These are phyloP conservation scores for Drosophila arawakana DNA, from an alignment of 1,140 invertebrate genomes.

Conservation along the genomic window DNA sequence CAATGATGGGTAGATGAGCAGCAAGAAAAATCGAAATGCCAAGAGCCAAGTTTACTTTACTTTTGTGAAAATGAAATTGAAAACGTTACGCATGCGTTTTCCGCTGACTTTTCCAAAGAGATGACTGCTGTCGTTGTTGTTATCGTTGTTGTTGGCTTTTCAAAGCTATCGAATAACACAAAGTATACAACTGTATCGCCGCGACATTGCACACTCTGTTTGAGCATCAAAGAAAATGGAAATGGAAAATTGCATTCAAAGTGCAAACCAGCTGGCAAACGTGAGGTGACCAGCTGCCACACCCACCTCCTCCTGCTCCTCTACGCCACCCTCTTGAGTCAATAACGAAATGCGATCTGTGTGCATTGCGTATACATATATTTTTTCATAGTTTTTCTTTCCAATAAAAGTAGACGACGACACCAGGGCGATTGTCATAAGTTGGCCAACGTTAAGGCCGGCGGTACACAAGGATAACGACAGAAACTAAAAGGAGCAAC, in stretches of 20 bases:
- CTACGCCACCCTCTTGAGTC: not conserved
- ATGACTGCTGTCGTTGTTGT: not conserved
- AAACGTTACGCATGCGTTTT: slow-evolving; percentile 81
- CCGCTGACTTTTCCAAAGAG: slow-evolving; percentile 38
- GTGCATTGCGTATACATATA: not conserved
- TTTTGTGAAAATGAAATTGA: slow-evolving; percentile 71
- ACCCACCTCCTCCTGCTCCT: not conserved
- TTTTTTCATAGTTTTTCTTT: slow-evolving; percentile 8
- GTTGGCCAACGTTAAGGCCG: slow-evolving; percentile 56
- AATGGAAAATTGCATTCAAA: slow-evolving; percentile 70
- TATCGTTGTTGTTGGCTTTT: slow-evolving; percentile 38
- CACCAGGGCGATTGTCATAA: slow-evolving; percentile 68
- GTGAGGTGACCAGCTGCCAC: slow-evolving; percentile 55
- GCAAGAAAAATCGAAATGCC: slow-evolving; percentile 19
- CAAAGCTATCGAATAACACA: slow-evolving; percentile 75
- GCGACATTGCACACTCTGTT: slow-evolving; percentile 9
- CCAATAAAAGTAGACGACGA: slow-evolving; percentile 75
- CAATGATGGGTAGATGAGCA: not conserved
- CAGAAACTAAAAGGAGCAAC: slow-evolving; percentile 6
- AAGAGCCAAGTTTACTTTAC: slow-evolving; percentile 8
- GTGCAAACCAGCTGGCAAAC: slow-evolving; percentile 53
- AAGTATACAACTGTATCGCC: slow-evolving; percentile 44
- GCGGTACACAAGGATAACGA: slow-evolving; percentile 28
- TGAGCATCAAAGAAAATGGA: slow-evolving; percentile 20
- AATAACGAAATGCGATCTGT: slow-evolving; percentile 57